These are phyloP conservation scores for Anseranas semipalmata DNA, from an alignment of 2,113 vertebrate species.

Conservation along the genomic window DNA sequence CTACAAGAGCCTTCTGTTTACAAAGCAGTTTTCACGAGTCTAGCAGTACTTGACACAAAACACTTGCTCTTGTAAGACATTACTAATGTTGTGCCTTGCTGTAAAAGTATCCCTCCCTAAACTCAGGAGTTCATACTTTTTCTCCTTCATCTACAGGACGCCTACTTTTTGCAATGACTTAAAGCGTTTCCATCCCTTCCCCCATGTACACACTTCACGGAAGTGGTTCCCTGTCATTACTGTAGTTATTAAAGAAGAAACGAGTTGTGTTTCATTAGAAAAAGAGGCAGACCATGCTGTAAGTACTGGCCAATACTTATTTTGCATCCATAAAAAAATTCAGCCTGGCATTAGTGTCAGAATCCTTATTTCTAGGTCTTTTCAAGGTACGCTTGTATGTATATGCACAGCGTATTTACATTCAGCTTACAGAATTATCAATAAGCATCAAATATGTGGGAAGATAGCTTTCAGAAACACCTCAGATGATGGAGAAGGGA, in stretches of 20 bases:
- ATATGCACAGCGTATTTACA: neutral
- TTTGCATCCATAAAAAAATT: neutral
- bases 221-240: neutral
- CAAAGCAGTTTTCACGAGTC: neutral
- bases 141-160: neutral
- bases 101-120: neutral
- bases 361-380: neutral
- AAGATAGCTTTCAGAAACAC: neutral
- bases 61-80: neutral
- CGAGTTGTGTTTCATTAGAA: neutral
- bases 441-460: neutral
- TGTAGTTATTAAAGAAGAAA: neutral
- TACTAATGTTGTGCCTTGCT: neutral
- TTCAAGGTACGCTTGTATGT: neutral
- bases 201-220: neutral
- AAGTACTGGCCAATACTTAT: neutral
- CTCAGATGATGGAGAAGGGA: neutral
- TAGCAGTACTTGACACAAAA: neutral
- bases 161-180: fast-evolving
- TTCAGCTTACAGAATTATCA: neutral
- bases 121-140: fast-evolving
- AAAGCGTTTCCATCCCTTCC: neutral
- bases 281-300: neutral
- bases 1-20: neutral
- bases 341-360: neutral